Percentiles rank a stretch among this genome's conserved stretches.
These are phyloP conservation scores for Cryptoblepharus egeriae DNA, from an alignment of 2,797 vertebrate species.

Conservation along the genomic window DNA sequence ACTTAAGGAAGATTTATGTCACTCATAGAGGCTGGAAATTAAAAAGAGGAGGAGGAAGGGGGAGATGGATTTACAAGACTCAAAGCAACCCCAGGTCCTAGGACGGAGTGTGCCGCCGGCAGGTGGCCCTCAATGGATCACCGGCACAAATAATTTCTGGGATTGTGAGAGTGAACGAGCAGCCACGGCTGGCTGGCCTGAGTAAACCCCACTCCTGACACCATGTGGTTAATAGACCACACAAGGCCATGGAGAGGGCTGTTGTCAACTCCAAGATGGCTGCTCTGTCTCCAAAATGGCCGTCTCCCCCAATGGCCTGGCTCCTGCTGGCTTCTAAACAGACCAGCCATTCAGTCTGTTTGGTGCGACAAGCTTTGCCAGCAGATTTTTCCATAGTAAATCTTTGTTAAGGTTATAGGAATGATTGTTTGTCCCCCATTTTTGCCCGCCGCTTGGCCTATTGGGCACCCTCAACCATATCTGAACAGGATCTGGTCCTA, in stretches of 20 bases:
- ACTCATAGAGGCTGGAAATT: constrained; percentile 9
- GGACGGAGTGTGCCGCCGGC: background rate
- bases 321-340: background rate
- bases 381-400: too few species aligned
- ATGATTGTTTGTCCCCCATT: too few species aligned
- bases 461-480: background rate
- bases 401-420: background rate
- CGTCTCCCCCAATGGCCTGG: background rate
- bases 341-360: background rate
- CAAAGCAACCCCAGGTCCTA: background rate
- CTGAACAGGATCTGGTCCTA: background rate
- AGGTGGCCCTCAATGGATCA: background rate
- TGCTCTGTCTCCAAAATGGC: constrained; percentile 12
- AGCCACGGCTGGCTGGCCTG: background rate
- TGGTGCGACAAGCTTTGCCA: background rate
- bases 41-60: background rate
- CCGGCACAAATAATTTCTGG: background rate
- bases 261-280: constrained; percentile 14
- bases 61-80: background rate
- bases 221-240: background rate
- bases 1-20: constrained; percentile 34
- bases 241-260: background rate
- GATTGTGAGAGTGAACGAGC: background rate
- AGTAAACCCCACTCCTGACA: background rate
- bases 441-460: too few species aligned